phyloP scores from a whole-genome alignment of 2,888 invertebrate genomes.

The Portevinia maculata region DNA sequence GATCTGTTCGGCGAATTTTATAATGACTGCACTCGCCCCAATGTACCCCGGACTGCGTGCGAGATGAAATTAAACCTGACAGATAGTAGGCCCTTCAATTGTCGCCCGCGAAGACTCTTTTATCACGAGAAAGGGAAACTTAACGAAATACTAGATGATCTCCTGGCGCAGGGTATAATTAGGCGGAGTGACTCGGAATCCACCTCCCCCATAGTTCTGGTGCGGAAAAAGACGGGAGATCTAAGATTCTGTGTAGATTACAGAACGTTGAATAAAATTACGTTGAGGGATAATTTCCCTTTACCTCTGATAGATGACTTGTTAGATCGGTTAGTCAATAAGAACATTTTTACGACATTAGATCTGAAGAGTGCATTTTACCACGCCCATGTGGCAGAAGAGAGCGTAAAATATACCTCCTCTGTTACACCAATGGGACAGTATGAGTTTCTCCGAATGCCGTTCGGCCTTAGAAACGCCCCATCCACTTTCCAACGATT shows the following conservation, averaged over 20 bases:
- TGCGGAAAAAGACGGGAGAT: slow-evolving; percentile 26
- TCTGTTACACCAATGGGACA: slow-evolving; percentile 13
- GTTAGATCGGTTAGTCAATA: slow-evolving; percentile 3
- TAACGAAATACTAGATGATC: slow-evolving; percentile 13
- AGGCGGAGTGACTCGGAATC: slow-evolving; percentile 23
- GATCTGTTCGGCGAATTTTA: slow-evolving; percentile 2
- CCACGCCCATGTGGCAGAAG: slow-evolving; percentile 4
- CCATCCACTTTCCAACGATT: slow-evolving; percentile 13
- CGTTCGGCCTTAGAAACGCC: slow-evolving; percentile 16
- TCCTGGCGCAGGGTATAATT: slow-evolving; percentile 15
- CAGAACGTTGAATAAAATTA: background rate
- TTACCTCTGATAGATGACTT: slow-evolving; percentile 9
- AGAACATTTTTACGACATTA: slow-evolving; percentile 3
- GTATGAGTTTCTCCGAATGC: slow-evolving; percentile 15
- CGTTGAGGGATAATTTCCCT: background rate
- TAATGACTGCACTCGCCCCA: slow-evolving; percentile 10
- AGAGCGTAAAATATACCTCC: slow-evolving; percentile 10
- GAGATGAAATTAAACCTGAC: slow-evolving; percentile 19
- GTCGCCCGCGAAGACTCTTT: too few relatives aligned
- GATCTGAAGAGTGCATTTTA: slow-evolving; percentile 18
- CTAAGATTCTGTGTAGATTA: background rate
- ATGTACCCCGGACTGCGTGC: background rate
- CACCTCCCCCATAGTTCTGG: slow-evolving; percentile 51
- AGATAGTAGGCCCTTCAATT: slow-evolving; percentile 40
- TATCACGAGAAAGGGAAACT: slow-evolving; percentile 30